Conservation (phyloP, 2,797 vertebrate species). For the Lophotriccus pileatus region DNA sequence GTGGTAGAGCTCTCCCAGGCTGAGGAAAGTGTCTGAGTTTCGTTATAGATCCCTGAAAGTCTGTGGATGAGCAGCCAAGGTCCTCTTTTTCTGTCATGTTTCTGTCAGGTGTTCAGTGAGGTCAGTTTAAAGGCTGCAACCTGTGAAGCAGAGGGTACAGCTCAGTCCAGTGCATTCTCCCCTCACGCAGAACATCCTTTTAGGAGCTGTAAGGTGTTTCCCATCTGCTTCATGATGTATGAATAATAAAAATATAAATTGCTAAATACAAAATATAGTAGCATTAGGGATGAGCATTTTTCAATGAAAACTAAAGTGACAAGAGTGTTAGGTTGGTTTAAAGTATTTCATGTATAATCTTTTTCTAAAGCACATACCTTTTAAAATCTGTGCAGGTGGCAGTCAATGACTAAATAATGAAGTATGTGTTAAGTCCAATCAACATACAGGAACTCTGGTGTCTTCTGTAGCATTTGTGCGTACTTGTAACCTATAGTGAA, state of each 20-base stretch:
- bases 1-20: not conserved
- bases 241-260: not conserved
- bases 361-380: not conserved
- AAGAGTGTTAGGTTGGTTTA: not conserved
- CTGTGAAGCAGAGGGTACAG: not conserved
- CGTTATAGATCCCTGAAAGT: fast-evolving
- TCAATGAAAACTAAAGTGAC: not conserved
- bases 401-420: not conserved
- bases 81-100: not conserved
- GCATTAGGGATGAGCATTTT: not conserved
- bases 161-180: fast-evolving
- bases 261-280: not conserved
- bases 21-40: not conserved
- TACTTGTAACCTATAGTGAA: not conserved
- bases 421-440: not conserved
- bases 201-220: not conserved
- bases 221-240: not conserved
- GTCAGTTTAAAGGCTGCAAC: not conserved
- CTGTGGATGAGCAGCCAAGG: not conserved
- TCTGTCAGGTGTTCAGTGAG: fast-evolving
- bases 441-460: not conserved
- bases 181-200: fast-evolving
- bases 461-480: not conserved
- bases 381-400: not conserved
- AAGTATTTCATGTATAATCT: not conserved